Evolutionary conservation across 2,888 invertebrate genomes (phyloP).

Genomic region (Drosophila mulleri): DNA sequence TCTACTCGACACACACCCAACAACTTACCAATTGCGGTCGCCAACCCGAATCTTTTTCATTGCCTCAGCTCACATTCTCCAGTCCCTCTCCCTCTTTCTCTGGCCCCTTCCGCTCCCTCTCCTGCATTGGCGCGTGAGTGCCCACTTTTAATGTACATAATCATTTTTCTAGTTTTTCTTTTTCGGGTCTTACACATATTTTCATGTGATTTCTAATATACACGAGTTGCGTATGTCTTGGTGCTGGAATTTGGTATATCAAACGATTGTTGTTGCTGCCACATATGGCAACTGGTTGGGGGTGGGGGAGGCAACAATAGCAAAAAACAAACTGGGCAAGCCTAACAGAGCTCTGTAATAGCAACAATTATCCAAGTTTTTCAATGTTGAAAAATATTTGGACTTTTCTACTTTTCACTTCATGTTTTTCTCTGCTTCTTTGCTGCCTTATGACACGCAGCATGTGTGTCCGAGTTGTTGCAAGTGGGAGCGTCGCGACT

Average conservation of each 20-base stretch:
- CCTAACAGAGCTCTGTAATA: conserved; percentile 28
- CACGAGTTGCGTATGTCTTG: conserved; percentile 4
- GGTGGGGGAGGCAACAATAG: neutral
- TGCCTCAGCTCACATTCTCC: conserved; percentile 16
- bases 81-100: neutral
- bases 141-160: conserved; percentile 75
- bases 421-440: neutral
- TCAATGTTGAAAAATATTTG: conserved; percentile 39
- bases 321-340: conserved; percentile 29
- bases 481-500: neutral
- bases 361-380: conserved; percentile 46
- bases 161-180: conserved; percentile 63
- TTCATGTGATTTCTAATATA: conserved; percentile 43
- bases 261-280: conserved; percentile 26
- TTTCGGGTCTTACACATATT: conserved; percentile 48
- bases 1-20: conserved; percentile 43
- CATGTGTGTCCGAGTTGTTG: conserved; percentile 6
- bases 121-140: conserved; percentile 68
- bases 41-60: conserved; percentile 47
- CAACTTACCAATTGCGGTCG: conserved; percentile 64
- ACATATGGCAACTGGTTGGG: conserved; percentile 43
- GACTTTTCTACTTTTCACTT: conserved; percentile 66
- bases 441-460: neutral
- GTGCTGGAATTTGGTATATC: conserved; percentile 29
- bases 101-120: neutral